phyloP scores from a whole-genome alignment of 2,888 invertebrate genomes.

The Allygus modestus region DNA sequence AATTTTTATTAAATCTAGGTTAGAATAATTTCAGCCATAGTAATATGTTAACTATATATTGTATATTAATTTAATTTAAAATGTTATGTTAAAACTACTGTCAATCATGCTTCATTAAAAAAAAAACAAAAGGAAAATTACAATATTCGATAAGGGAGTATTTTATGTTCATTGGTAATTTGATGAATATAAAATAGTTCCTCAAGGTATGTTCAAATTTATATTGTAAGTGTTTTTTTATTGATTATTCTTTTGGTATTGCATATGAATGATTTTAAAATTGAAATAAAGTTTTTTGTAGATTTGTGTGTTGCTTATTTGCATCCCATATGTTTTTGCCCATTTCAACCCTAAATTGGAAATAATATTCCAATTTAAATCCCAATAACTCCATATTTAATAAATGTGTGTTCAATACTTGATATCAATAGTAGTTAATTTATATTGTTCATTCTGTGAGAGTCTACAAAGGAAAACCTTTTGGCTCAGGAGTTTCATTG shows the following conservation, averaged over 20 bases:
- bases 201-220: background rate
- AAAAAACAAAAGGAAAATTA: background rate
- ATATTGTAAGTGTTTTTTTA: background rate
- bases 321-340: too few relatives aligned
- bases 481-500: too few relatives aligned
- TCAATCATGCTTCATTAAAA: background rate
- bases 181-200: constrained; percentile 3
- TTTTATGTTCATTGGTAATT: background rate
- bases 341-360: too few relatives aligned
- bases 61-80: constrained; percentile 47
- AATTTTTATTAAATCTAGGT: constrained; percentile 47
- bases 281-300: constrained; percentile 27
- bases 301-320: background rate
- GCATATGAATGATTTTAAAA: constrained; percentile 2
- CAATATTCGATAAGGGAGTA: background rate
- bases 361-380: too few relatives aligned
- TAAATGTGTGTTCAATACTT: too few relatives aligned
- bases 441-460: too few relatives aligned
- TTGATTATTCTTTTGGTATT: background rate
- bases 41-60: constrained; percentile 31
- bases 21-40: constrained; percentile 47
- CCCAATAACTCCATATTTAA: too few relatives aligned
- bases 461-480: too few relatives aligned
- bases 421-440: too few relatives aligned
- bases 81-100: background rate